phyloP scores from a whole-genome alignment of 2,113 vertebrate species.

The Nothocercus julius region DNA sequence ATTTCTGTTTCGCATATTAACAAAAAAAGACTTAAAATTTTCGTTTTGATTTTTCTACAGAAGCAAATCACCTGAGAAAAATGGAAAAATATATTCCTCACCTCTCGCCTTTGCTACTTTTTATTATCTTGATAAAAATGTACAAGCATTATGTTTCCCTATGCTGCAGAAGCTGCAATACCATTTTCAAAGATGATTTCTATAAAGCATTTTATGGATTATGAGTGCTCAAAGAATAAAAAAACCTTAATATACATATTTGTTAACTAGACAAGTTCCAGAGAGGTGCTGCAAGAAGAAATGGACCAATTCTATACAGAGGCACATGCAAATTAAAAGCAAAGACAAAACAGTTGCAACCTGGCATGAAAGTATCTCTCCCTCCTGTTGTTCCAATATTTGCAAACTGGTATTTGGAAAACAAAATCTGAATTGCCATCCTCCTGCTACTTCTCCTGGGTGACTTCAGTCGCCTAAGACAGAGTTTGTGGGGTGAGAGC shows the following conservation, averaged over 20 bases:
- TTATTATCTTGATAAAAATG: neutral
- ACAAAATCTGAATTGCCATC: neutral
- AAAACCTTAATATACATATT: too few species aligned
- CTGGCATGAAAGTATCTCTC: neutral
- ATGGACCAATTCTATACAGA: neutral
- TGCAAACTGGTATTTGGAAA: neutral
- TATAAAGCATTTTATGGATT: neutral
- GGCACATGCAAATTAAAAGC: neutral
- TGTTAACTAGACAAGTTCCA: neutral
- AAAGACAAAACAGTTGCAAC: neutral
- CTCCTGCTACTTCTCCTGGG: neutral
- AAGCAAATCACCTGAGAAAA: neutral
- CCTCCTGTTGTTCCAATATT: neutral
- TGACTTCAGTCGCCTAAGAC: neutral
- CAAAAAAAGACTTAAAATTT: neutral
- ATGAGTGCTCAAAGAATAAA: neutral
- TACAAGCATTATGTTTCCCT: fast-evolving
- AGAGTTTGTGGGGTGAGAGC: neutral
- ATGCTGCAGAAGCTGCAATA: neutral
- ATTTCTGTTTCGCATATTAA: neutral
- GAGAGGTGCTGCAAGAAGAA: neutral
- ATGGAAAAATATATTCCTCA: neutral
- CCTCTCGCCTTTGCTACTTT: neutral
- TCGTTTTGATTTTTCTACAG: neutral
- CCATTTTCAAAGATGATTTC: neutral